Conservation (phyloP, 2,113 vertebrate species). For the Chamaetylas fuelleborni region DNA sequence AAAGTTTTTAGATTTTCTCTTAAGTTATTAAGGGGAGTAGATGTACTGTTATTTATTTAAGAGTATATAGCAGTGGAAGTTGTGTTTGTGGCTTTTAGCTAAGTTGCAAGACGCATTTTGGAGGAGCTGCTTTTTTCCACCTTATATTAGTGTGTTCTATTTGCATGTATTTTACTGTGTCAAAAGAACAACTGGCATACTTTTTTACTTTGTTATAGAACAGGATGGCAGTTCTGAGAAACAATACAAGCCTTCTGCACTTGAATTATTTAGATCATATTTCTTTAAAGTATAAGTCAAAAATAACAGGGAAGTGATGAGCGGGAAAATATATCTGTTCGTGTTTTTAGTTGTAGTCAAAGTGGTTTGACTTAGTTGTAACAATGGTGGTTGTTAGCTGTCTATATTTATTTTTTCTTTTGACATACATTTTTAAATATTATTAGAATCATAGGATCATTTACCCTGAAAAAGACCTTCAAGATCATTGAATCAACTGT, state of each 20-base stretch:
- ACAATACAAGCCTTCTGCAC: neutral
- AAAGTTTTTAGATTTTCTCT: neutral
- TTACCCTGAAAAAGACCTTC: neutral
- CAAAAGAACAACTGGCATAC: neutral
- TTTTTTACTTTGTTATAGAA: neutral
- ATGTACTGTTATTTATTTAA: neutral
- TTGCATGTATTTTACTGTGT: neutral
- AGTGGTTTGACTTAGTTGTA: neutral
- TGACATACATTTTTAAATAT: neutral
- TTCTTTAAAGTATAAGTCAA: neutral
- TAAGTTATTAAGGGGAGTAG: neutral
- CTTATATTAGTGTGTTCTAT: neutral
- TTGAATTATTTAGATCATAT: neutral
- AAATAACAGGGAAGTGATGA: neutral
- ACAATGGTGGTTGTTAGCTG: neutral
- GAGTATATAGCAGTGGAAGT: neutral
- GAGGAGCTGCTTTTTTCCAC: neutral
- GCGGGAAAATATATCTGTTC: neutral
- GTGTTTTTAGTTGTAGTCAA: neutral
- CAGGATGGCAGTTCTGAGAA: neutral
- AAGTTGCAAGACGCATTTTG: neutral
- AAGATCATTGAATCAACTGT: neutral
- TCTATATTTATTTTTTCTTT: neutral
- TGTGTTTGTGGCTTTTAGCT: neutral
- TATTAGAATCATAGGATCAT: neutral